These are phyloP conservation scores for Percopsis transmontana DNA, from an alignment of 2,113 vertebrate genomes.

Conservation along the genomic window DNA sequence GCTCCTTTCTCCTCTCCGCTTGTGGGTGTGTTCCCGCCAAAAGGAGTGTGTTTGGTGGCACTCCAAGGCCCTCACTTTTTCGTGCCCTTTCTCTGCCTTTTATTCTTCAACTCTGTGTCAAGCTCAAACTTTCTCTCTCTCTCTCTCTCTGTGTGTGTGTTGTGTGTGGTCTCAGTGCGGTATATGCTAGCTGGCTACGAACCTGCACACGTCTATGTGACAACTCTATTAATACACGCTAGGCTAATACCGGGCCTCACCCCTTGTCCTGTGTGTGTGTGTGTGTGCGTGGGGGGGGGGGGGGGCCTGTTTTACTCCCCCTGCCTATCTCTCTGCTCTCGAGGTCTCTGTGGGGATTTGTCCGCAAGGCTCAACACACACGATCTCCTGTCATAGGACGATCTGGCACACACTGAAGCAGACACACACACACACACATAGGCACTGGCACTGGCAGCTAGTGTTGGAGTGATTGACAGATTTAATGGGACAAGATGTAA, in stretches of 20 bases:
- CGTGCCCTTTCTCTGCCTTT: neutral
- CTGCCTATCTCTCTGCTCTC: conserved; percentile 42
- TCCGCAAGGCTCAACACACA: conserved; percentile 58
- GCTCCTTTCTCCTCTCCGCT: conserved; percentile 38
- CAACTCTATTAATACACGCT: conserved; percentile 70
- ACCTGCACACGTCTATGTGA: conserved; percentile 54
- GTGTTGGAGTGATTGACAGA: conserved; percentile 52
- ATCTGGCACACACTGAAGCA: conserved; percentile 26
- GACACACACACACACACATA: conserved; percentile 12
- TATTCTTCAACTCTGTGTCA: neutral
- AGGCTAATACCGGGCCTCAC: conserved; percentile 32
- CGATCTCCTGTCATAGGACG: conserved; percentile 39
- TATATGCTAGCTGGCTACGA: conserved; percentile 53
- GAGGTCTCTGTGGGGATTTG: conserved; percentile 59
- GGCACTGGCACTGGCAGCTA: conserved; percentile 25
- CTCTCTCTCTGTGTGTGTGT: neutral
- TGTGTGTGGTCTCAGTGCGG: conserved; percentile 39
- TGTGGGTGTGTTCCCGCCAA: conserved; percentile 38
- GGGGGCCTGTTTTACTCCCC: conserved; percentile 2
- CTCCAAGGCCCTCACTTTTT: conserved; percentile 2
- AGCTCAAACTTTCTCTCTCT: neutral
- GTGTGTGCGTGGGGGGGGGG: neutral
- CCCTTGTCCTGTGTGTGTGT: conserved; percentile 4
- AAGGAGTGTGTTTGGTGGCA: neutral
- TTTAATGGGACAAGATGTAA: conserved; percentile 68